Percentiles rank a stretch among this genome's conserved stretches.
Conservation (phyloP, 2,888 invertebrate species). For the Pristionchus japonicus region DNA sequence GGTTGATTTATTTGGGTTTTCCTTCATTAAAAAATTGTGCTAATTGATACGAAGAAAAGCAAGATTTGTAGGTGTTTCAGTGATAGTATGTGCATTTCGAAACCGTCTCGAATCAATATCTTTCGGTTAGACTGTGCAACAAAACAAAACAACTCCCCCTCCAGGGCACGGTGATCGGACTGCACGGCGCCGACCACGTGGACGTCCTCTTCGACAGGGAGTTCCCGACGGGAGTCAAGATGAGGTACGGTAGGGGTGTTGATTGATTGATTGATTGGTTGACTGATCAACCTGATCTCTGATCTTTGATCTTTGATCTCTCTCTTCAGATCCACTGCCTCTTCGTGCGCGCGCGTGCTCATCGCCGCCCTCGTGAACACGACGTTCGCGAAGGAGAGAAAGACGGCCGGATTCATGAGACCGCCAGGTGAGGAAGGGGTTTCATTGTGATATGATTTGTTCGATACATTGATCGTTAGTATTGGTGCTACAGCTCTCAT, state of each 20-base stretch:
- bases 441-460: not conserved
- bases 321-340: conserved; percentile 9
- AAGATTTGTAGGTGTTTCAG: too few relatives aligned
- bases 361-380: conserved; percentile 55
- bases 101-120: too few relatives aligned
- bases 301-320: conserved; percentile 15
- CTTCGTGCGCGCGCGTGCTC: conserved; percentile 53
- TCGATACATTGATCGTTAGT: too few relatives aligned
- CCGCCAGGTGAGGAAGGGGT: not conserved
- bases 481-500: too few relatives aligned
- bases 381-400: conserved; percentile 55
- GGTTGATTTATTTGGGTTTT: too few relatives aligned
- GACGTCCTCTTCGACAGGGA: conserved; percentile 87
- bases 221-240: conserved; percentile 82
- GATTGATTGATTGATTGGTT: not conserved
- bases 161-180: conserved; percentile 86
- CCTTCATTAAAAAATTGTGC: too few relatives aligned
- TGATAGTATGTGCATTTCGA: too few relatives aligned
- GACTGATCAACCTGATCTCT: not conserved
- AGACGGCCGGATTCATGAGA: conserved; percentile 23
- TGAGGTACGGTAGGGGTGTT: conserved; percentile 76
- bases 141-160: too few relatives aligned
- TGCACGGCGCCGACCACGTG: conserved; percentile 76
- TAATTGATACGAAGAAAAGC: too few relatives aligned
- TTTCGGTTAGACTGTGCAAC: too few relatives aligned